Base-by-base conservation (phyloP, 1,140 invertebrate genomes). In the Pseudomyrmex pallidus region DNA sequence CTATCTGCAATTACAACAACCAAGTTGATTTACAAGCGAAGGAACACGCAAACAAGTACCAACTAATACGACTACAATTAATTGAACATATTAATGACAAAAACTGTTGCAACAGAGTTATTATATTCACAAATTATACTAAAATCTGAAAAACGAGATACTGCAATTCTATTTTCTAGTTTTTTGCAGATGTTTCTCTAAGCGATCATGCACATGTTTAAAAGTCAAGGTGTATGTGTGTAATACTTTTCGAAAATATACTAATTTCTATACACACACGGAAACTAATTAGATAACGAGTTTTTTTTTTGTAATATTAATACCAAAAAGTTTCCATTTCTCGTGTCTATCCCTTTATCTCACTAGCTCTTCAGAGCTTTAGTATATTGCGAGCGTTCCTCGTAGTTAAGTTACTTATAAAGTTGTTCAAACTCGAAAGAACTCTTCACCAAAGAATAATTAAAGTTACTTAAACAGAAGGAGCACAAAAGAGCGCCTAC, bases 401-500 rank as follows among this genome's bases (percentile, higher is more conserved):
- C 63, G 67, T 62, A 83, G 82, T 64, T 74, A 73, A 89, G 85
- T 89, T 89, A 86, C 88, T 88, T 89, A 86, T 77, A 87, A 89
- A 88, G 87, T 89, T 89, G 78, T 86, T 89, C 52, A 89, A 89
- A 89, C 87, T 89, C 84, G 84, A 86, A 89, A 86, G 74, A 89
- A 89, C 87, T 35, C 35, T 89, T 73, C 78, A 35, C 64, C 74
- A 67, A 76, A 82, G 87, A 89, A 89, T 89, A 88, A 89, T 89
- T 89, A 89, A 86, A 89, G 87, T 89, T 89, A 86, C 87, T 74
- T 89, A 86, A 88, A 89, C 78, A 73, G 76, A 88, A 88, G 88
- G 87, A 73, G 87, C 56, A 84, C 84, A 88, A 89, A 89, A 86
- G 87, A 76, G 50, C 66, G 62, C 76, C 74, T 72, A 82, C 25